Evolutionary conservation across 2,888 invertebrate genomes (phyloP).

Genomic region (Argynnis bischoffii): DNA sequence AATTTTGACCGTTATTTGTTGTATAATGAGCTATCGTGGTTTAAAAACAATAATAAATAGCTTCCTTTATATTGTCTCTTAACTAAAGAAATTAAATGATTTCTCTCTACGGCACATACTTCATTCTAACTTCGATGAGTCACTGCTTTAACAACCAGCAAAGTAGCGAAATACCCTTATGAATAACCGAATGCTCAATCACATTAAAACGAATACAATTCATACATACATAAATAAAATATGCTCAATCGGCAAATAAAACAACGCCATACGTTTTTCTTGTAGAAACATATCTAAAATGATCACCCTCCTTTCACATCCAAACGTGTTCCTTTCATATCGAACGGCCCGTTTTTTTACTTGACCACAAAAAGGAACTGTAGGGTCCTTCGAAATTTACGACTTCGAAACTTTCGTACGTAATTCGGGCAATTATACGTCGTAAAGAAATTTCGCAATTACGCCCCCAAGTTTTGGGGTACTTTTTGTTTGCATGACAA

Average conservation of each 20-base stretch:
- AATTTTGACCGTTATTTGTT: too few relatives aligned
- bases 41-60: too few relatives aligned
- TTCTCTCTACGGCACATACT: too few relatives aligned
- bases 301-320: constrained; percentile 22
- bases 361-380: constrained; percentile 28
- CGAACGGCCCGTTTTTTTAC: constrained; percentile 24
- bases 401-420: constrained; percentile 34
- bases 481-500: constrained; percentile 38
- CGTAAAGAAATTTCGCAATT: constrained; percentile 43
- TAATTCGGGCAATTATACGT: constrained; percentile 43
- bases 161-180: too few relatives aligned
- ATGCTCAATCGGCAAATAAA: constrained; percentile 7
- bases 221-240: constrained; percentile 6
- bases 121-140: too few relatives aligned
- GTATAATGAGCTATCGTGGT: too few relatives aligned
- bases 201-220: too few relatives aligned
- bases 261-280: constrained; percentile 9
- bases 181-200: too few relatives aligned
- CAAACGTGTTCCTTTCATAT: constrained; percentile 27
- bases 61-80: too few relatives aligned
- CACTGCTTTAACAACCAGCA: too few relatives aligned
- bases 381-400: constrained; percentile 37
- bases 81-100: too few relatives aligned
- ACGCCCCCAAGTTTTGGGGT: constrained; percentile 31
- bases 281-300: constrained; percentile 17